Evolutionary conservation across 2,113 vertebrate species (phyloP).

Genomic region (Ceyx cyanopectus): DNA sequence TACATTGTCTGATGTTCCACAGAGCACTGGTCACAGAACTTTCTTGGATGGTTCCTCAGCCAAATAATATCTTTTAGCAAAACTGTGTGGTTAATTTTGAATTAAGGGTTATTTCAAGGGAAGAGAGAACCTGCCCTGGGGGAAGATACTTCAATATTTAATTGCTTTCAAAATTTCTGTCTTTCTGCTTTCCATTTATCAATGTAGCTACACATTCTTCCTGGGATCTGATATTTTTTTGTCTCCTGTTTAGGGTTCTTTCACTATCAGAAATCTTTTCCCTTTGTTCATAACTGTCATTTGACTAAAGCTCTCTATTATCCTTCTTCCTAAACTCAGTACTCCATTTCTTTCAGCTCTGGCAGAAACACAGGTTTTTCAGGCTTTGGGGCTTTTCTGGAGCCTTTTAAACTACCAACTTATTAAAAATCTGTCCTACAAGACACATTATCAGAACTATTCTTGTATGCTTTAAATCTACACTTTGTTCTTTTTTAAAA

Average conservation of each 20-base stretch:
- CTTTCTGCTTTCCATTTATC: neutral
- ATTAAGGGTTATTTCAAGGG: neutral
- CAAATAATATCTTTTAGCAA: neutral
- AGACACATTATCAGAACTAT: neutral
- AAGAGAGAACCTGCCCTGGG: neutral
- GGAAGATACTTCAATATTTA: neutral
- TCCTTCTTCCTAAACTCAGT: neutral
- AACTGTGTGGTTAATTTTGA: neutral
- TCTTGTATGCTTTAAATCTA: neutral
- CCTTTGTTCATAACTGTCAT: neutral
- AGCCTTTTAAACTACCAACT: neutral
- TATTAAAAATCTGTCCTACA: neutral
- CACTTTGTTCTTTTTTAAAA: neutral
- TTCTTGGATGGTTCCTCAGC: neutral
- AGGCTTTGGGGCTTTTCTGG: neutral
- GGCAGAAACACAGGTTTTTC: neutral
- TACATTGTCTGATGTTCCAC: neutral
- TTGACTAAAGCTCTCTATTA: neutral
- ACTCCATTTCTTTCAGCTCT: neutral
- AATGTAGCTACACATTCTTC: neutral
- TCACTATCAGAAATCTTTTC: neutral
- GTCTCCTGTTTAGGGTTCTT: neutral
- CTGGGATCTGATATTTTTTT: neutral
- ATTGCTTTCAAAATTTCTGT: neutral
- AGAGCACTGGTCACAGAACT: neutral